Evolutionary conservation across 2,797 vertebrate genomes (phyloP).

Genomic region (Helostoma temminkii): DNA sequence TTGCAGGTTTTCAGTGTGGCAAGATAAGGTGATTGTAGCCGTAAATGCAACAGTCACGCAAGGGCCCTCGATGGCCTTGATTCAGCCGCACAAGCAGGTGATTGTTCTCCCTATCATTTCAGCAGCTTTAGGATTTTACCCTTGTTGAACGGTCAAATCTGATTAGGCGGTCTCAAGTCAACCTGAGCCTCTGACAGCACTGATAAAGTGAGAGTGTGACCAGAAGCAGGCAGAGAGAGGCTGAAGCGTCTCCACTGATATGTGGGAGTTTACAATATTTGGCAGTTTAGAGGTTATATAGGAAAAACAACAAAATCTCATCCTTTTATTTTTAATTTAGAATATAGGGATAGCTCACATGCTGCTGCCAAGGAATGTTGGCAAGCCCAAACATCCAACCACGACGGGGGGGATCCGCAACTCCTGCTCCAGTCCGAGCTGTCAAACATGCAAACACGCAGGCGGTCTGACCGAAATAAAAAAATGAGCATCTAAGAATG

Average conservation of each 20-base stretch:
- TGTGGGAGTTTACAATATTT: not conserved
- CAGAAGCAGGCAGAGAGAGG: conserved; percentile 10
- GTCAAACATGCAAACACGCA: conserved; percentile 44
- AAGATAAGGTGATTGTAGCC: conserved; percentile 52
- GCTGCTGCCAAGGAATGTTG: conserved; percentile 35
- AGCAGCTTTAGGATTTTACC: conserved; percentile 55
- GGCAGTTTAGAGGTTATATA: conserved; percentile 5
- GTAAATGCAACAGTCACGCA: conserved; percentile 39
- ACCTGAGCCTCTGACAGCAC: conserved; percentile 47
- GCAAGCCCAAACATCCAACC: conserved; percentile 25
- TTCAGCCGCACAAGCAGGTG: conserved; percentile 59
- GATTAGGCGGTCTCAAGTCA: conserved; percentile 64
- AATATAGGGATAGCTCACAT: not conserved
- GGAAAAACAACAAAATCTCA: not conserved
- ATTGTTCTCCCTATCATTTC: conserved; percentile 70
- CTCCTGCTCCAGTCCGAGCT: conserved; percentile 40
- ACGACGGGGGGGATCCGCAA: not conserved
- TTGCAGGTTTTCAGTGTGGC: conserved; percentile 11
- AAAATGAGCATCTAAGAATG: not conserved
- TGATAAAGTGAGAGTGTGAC: conserved; percentile 57
- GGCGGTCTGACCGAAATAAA: conserved; percentile 27
- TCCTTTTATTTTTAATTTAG: conserved; percentile 11
- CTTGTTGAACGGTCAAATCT: conserved; percentile 61
- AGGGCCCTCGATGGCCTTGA: conserved; percentile 48
- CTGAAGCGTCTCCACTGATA: conserved; percentile 14